phyloP scores from a whole-genome alignment of 2,888 invertebrate species.

The Limnephilus lunatus region DNA sequence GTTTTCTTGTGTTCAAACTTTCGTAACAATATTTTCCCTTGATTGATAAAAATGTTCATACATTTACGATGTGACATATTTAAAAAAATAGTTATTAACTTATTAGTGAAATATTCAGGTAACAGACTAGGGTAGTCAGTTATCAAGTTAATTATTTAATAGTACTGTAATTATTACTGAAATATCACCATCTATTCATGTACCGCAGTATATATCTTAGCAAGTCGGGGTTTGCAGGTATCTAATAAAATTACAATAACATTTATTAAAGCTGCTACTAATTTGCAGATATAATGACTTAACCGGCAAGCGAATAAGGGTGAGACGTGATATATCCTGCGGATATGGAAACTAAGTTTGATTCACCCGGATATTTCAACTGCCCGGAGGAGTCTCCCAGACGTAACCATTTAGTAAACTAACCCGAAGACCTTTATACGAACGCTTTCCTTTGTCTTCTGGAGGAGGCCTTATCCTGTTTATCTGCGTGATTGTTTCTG shows the following conservation, averaged over 20 bases:
- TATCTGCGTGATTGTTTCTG: slow-evolving; percentile 49
- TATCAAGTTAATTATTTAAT: neutral
- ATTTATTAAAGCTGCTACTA: neutral
- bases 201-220: neutral
- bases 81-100: neutral
- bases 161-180: neutral
- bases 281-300: neutral
- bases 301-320: neutral
- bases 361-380: slow-evolving; percentile 12
- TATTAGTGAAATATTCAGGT: neutral
- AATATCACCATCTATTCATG: neutral
- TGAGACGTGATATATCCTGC: slow-evolving; percentile 24
- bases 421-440: slow-evolving; percentile 40
- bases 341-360: slow-evolving; percentile 38
- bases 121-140: neutral
- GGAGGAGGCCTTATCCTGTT: slow-evolving; percentile 26
- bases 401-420: slow-evolving; percentile 48
- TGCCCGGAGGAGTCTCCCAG: slow-evolving; percentile 2
- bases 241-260: neutral
- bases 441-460: slow-evolving; percentile 30
- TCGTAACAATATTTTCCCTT: neutral
- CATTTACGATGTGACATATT: neutral
- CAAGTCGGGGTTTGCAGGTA: neutral
- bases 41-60: neutral
- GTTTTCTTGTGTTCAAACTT: neutral